Evolutionary conservation across 2,113 vertebrate species (phyloP).

Genomic region (Fulica atra): DNA sequence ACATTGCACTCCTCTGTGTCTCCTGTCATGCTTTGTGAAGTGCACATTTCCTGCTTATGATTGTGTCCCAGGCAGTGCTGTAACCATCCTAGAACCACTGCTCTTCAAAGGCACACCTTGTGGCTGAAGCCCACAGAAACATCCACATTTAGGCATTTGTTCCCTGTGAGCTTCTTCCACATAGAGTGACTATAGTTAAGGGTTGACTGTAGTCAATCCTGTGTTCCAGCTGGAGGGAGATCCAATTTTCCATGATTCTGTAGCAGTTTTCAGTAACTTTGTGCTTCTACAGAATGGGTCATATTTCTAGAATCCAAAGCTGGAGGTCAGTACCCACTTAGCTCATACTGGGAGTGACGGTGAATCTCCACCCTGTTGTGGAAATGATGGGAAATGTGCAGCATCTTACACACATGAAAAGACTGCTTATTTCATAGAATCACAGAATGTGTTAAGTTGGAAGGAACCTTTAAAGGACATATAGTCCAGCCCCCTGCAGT

Average conservation of each 20-base stretch:
- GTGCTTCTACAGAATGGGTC: not conserved
- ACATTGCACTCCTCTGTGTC: not conserved
- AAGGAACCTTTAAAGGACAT: too few species aligned
- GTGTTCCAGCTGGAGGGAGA: not conserved
- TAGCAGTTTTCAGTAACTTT: not conserved
- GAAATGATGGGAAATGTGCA: not conserved
- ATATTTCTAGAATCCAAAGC: not conserved
- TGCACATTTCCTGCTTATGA: not conserved
- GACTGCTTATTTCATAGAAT: not conserved
- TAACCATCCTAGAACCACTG: not conserved
- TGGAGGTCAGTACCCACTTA: not conserved
- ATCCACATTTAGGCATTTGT: not conserved
- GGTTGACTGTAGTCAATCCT: not conserved
- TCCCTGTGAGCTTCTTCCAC: not conserved
- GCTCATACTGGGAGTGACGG: not conserved
- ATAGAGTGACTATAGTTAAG: not conserved
- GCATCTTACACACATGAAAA: not conserved
- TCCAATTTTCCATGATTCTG: not conserved
- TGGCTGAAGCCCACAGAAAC: not conserved
- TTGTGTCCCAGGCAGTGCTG: fast-evolving
- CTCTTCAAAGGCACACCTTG: fast-evolving
- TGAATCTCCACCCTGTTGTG: not conserved
- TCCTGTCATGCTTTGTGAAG: not conserved
- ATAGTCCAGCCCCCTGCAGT: too few species aligned
- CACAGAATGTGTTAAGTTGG: too few species aligned